phyloP scores from a whole-genome alignment of 64 coral and sea anemone species.

The Pachyseris speciosa region DNA sequence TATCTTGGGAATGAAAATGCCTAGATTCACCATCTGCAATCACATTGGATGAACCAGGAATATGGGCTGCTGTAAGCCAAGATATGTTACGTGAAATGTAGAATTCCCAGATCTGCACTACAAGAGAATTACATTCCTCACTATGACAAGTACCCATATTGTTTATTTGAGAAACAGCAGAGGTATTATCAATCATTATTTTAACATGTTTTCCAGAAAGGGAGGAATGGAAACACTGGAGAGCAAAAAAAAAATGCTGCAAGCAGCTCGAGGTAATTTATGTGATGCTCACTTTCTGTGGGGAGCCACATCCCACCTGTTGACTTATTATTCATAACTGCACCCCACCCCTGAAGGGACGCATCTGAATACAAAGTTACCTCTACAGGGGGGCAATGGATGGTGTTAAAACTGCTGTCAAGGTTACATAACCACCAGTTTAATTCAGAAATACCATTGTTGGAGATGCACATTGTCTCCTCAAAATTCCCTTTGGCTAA shows the following conservation, averaged over 20 bases:
- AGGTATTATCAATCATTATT: conserved; percentile 63
- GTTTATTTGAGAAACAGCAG: conserved; percentile 39
- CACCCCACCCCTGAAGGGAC: conserved; percentile 60
- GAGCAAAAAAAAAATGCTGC: conserved; percentile 52
- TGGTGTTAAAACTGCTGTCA: conserved; percentile 37
- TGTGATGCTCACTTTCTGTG: conserved; percentile 1
- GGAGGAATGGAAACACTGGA: conserved; percentile 22
- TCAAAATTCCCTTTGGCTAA: conserved; percentile 53
- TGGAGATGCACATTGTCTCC: conserved; percentile 12
- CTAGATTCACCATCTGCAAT: conserved; percentile 54
- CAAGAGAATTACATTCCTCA: conserved; percentile 22
- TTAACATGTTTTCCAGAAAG: conserved; percentile 64
- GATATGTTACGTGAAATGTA: conserved; percentile 29
- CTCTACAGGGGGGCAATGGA: conserved; percentile 38
- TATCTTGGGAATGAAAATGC: conserved; percentile 35
- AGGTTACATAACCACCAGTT: conserved; percentile 46
- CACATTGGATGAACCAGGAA: conserved; percentile 45
- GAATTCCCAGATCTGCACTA: conserved; percentile 47
- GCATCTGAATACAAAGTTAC: conserved; percentile 56
- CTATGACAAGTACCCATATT: conserved; percentile 56
- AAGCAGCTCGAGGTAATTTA: conserved; percentile 42
- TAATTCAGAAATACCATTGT: conserved; percentile 27
- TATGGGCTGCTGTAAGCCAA: conserved; percentile 79
- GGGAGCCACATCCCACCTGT: conserved; percentile 49
- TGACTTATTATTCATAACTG: not conserved